Conservation (phyloP, 2,888 invertebrate species). For the Calliphora vomitoria region DNA sequence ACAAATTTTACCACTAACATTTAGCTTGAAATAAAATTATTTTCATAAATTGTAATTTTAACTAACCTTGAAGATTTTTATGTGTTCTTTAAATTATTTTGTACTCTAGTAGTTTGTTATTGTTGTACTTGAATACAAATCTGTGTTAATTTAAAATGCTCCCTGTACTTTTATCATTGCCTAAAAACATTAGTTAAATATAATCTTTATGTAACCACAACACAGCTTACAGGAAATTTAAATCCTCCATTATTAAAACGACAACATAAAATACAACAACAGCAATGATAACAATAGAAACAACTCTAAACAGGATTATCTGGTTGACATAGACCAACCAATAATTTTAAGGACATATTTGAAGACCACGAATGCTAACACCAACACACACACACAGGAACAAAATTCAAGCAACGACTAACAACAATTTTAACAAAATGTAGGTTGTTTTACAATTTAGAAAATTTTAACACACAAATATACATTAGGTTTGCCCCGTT, state of each 20-base stretch:
- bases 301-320: constrained; percentile 47
- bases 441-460: constrained; percentile 38
- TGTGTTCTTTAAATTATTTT: neutral
- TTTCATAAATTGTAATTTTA: constrained; percentile 16
- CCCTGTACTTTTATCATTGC: constrained; percentile 22
- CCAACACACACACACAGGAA: neutral
- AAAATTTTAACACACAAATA: neutral
- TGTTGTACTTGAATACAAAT: constrained; percentile 33
- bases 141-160: constrained; percentile 46
- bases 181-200: constrained; percentile 48
- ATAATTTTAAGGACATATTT: constrained; percentile 30
- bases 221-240: constrained; percentile 74
- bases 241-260: constrained; percentile 69
- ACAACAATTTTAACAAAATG: constrained; percentile 33
- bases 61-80: constrained; percentile 23
- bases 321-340: constrained; percentile 38
- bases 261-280: constrained; percentile 56
- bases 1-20: neutral
- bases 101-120: neutral
- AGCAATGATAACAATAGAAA: constrained; percentile 73
- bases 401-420: neutral
- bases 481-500: neutral
- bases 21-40: constrained; percentile 3
- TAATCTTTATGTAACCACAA: constrained; percentile 61
- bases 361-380: neutral